phyloP scores from a whole-genome alignment of 2,888 invertebrate species.

The Reticulitermes lucifugus region DNA sequence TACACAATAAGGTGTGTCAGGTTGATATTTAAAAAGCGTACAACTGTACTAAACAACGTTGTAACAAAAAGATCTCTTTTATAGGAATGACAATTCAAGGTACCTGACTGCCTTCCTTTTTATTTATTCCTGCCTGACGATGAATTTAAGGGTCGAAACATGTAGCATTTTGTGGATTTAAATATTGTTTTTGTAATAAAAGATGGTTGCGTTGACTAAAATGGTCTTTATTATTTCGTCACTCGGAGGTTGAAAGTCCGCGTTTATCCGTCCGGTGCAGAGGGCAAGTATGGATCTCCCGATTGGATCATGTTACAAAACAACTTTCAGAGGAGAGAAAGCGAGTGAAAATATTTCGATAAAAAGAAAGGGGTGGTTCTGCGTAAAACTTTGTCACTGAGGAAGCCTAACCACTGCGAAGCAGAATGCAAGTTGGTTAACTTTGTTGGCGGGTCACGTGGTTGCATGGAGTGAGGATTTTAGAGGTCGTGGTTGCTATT shows the following conservation, averaged over 20 bases:
- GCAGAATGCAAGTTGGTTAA: not conserved
- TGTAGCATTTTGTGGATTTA: no score
- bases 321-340: not conserved
- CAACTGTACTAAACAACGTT: no score
- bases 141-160: no score
- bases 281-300: not conserved
- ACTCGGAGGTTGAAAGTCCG: not conserved
- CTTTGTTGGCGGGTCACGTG: conserved; percentile 28
- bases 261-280: not conserved
- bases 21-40: no score
- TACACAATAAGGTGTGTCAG: no score
- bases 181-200: no score
- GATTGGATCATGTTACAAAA: not conserved
- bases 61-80: no score
- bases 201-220: no score
- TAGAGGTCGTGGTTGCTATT: conserved; percentile 45
- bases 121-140: no score
- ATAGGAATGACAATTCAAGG: no score
- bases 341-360: conserved; percentile 10
- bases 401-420: not conserved
- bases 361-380: not conserved
- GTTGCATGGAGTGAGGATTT: conserved; percentile 34
- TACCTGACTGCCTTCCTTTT: no score
- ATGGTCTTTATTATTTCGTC: no score
- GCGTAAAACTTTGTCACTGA: not conserved